Conservation (phyloP, 2,113 vertebrate genomes). For the Zingel zingel region DNA sequence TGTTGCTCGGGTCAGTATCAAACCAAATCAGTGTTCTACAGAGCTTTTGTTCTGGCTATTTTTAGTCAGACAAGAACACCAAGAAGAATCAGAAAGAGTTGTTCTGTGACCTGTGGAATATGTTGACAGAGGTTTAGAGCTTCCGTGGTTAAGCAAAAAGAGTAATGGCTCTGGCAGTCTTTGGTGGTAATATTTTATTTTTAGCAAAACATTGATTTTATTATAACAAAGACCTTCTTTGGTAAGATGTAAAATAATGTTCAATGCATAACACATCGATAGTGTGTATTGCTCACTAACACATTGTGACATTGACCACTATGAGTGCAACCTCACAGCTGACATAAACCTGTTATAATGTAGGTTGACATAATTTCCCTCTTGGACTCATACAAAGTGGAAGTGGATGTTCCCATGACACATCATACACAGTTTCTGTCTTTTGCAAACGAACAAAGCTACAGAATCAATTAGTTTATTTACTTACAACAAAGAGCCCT, state of each 20-base stretch:
- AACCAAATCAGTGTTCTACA: not conserved
- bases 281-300: not conserved
- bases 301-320: not conserved
- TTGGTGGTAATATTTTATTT: not conserved
- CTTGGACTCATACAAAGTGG: not conserved
- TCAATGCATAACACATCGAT: not conserved
- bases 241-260: not conserved
- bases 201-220: slow-evolving; percentile 1
- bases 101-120: not conserved
- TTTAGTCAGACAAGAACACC: not conserved
- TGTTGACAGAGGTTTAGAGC: not conserved
- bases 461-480: not conserved
- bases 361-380: not conserved
- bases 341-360: not conserved
- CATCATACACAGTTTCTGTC: not conserved
- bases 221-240: not conserved
- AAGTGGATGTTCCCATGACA: not conserved
- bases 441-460: not conserved
- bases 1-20: not conserved
- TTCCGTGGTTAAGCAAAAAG: not conserved
- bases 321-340: not conserved
- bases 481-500: not conserved
- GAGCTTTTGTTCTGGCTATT: not conserved
- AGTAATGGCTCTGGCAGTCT: not conserved
- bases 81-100: not conserved